Evolutionary conservation across 1,140 invertebrate species (phyloP).

Genomic region (Dryas iulia): DNA sequence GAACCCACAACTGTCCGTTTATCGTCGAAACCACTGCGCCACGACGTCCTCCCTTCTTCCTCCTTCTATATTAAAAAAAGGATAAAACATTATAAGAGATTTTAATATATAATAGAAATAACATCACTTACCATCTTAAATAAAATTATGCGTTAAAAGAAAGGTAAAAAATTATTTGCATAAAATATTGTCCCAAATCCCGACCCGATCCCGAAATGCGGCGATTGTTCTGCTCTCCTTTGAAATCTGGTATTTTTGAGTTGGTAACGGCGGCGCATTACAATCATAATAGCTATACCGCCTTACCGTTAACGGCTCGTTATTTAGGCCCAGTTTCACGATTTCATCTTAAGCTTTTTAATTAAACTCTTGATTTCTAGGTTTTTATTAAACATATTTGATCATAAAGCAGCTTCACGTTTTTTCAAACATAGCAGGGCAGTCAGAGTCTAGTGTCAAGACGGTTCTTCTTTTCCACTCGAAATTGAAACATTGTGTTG

Average conservation of each 20-base stretch:
- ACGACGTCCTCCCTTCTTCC: too few relatives aligned
- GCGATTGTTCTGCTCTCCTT: slow-evolving; percentile 52
- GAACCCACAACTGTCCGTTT: too few relatives aligned
- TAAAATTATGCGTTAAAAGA: slow-evolving; percentile 2
- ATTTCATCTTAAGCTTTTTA: background rate
- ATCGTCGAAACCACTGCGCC: too few relatives aligned
- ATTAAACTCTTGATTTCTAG: background rate
- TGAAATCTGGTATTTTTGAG: slow-evolving; percentile 49
- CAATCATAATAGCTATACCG: slow-evolving; percentile 73
- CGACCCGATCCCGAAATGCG: slow-evolving; percentile 43
- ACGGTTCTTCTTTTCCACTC: too few relatives aligned
- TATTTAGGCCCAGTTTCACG: slow-evolving; percentile 33
- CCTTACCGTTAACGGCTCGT: slow-evolving; percentile 71
- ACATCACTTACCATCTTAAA: background rate
- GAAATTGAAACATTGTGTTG: too few relatives aligned
- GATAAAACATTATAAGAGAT: too few relatives aligned
- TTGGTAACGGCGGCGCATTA: slow-evolving; percentile 69
- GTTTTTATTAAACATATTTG: too few relatives aligned
- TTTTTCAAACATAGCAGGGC: too few relatives aligned
- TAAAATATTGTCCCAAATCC: slow-evolving; percentile 36
- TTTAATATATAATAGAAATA: too few relatives aligned
- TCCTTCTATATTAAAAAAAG: too few relatives aligned
- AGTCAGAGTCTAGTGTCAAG: too few relatives aligned
- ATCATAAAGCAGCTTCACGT: too few relatives aligned
- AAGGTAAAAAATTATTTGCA: slow-evolving; percentile 27